Base-by-base conservation (phyloP, 2,888 invertebrate genomes). In the Chaetogeoica ovagalla region DNA sequence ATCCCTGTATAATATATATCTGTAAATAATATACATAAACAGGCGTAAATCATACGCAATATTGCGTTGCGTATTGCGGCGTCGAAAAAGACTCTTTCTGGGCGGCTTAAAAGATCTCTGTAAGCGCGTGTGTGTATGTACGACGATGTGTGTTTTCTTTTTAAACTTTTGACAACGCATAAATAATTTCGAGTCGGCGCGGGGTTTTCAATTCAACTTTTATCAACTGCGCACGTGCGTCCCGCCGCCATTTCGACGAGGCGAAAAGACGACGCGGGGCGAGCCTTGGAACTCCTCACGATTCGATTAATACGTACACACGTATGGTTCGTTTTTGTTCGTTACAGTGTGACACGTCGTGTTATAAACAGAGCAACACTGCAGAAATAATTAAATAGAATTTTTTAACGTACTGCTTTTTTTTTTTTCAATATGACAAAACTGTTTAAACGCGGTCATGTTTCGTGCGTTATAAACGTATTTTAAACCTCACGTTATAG, bases 111-210 rank as follows among this genome's bases (percentile, higher is more conserved):
- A 55, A 57, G 57, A 69, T 59, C 19, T 69, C n/a, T n/a, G n/a
- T n/a, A n/a, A 62, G 70, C 21, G 37, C 7, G 8, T 11, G 55
- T 5, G 55, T 19, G 0, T 48, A 30, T n/a, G n/a, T 30, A 30
- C 30, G 1, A 19, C 48, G 60, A 48, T 59, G 60, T 77, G 48
- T 60, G 52, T 52, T 70, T 74, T 71, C 79, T 70, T 70, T 70
- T 70, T 63, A 70, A 79, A 71, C 70, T 79, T 79, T 71, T 71
- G 79, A 71, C 79, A 79, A 71, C 62, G 55, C 70, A 79, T 79
- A 79, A 79, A 79, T 79, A 63, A 71, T 63, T 55, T 23, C 69
- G 19, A 48, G 11, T 1, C 30, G 30, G 30, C 30, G 2, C 8
- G 23, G 55, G 63, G 6, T 71, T 79, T 77, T 79, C 70, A 71